Conservation (phyloP, 1,140 invertebrate genomes). For the Melanaphis sacchari region DNA sequence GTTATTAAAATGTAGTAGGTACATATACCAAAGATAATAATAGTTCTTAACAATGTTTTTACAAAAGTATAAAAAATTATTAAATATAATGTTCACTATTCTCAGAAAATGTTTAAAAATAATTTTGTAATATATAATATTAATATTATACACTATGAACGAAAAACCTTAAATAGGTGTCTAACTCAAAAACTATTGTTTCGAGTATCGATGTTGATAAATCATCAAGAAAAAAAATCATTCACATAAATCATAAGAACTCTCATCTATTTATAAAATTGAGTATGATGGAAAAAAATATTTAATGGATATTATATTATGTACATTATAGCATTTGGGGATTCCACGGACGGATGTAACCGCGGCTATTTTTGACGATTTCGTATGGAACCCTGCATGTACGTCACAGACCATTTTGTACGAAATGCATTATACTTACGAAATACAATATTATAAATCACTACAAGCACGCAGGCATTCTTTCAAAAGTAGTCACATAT, state of each 20-base stretch:
- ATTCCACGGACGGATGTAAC: neutral
- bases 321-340: neutral
- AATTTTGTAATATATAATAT: too few relatives aligned
- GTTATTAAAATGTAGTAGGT: neutral
- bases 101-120: too few relatives aligned
- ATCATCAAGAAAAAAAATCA: neutral
- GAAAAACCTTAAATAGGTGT: neutral
- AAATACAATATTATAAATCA: neutral
- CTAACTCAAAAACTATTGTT: too few relatives aligned
- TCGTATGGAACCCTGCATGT: neutral
- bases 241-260: neutral
- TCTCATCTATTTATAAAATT: neutral
- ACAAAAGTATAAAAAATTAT: too few relatives aligned
- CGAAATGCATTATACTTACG: neutral
- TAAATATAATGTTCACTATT: too few relatives aligned
- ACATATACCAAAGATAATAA: too few relatives aligned
- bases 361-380: conserved; percentile 17
- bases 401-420: conserved; percentile 18
- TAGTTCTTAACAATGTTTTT: too few relatives aligned
- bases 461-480: neutral
- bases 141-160: too few relatives aligned
- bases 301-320: too few relatives aligned
- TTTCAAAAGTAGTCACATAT: neutral
- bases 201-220: too few relatives aligned
- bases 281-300: too few relatives aligned